Percentiles rank a stretch among this genome's conserved stretches.
Conservation (phyloP, 2,888 invertebrate species). For the Norana najaformis region DNA sequence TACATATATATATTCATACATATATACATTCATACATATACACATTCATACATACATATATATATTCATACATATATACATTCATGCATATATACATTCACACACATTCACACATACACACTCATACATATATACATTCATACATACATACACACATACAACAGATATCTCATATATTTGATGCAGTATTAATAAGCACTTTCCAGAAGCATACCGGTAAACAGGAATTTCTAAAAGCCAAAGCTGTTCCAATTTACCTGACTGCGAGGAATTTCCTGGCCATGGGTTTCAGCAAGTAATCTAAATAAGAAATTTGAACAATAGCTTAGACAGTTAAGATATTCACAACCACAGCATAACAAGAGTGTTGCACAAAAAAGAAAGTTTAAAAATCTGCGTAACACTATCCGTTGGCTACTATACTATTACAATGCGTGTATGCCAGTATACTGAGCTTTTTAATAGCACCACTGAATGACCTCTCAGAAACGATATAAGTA, state of each 20-base stretch:
- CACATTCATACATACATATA: too few relatives aligned
- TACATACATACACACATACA: too few relatives aligned
- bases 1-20: too few relatives aligned
- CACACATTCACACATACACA: too few relatives aligned
- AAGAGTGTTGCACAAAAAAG: background rate
- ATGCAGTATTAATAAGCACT: background rate
- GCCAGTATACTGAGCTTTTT: too few relatives aligned
- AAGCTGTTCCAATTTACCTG: constrained; percentile 60
- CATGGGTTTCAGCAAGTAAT: constrained; percentile 52
- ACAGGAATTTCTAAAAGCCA: background rate
- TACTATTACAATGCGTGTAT: background rate
- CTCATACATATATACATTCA: too few relatives aligned
- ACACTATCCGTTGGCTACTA: background rate
- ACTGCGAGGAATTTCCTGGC: constrained; percentile 74
- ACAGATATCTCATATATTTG: background rate
- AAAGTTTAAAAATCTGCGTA: background rate
- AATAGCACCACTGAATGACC: too few relatives aligned
- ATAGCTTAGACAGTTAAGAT: background rate
- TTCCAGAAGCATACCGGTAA: background rate
- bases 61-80: too few relatives aligned
- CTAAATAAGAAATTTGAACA: constrained; percentile 44
- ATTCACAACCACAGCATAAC: background rate
- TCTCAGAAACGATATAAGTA: too few relatives aligned
- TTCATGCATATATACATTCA: too few relatives aligned
- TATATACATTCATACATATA: too few relatives aligned